A percentile compares a stretch with the other conserved stretches of the same genome.
Conservation (phyloP, 2,888 invertebrate genomes). For the Agrilus biguttatus region DNA sequence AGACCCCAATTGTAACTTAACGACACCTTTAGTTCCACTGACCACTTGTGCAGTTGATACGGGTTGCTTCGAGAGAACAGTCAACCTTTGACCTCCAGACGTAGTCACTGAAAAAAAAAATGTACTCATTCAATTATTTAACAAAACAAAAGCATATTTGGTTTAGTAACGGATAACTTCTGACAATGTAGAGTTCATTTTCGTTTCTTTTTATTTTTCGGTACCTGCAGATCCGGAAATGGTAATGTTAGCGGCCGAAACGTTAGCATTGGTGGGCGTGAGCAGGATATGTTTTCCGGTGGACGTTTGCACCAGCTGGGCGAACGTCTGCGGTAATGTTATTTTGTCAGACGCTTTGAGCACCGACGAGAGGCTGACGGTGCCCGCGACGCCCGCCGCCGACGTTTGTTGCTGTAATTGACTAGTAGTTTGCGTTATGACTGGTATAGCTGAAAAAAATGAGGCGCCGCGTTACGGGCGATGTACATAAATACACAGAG, state of each 20-base stretch:
- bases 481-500: background rate
- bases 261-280: slow-evolving; percentile 34
- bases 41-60: slow-evolving; percentile 28
- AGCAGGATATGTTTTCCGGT: slow-evolving; percentile 54
- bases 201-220: slow-evolving; percentile 4
- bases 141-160: background rate
- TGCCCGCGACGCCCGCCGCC: slow-evolving; percentile 6
- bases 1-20: slow-evolving; percentile 29
- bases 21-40: slow-evolving; percentile 20
- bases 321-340: slow-evolving; percentile 28
- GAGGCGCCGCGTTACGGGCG: slow-evolving; percentile 1
- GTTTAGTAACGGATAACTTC: no score
- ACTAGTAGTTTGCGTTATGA: slow-evolving; percentile 16
- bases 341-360: slow-evolving; percentile 26
- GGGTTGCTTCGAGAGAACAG: slow-evolving; percentile 38
- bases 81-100: slow-evolving; percentile 41
- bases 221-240: slow-evolving; percentile 24
- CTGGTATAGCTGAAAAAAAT: slow-evolving; percentile 32
- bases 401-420: no score
- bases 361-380: slow-evolving; percentile 22
- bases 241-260: slow-evolving; percentile 22
- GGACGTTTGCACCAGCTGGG: slow-evolving; percentile 57
- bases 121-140: slow-evolving; percentile 13
- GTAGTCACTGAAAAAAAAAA: slow-evolving; percentile 31
- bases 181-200: background rate